Base-by-base conservation (phyloP, 2,888 invertebrate genomes). In the Seladonia tumulorum region DNA sequence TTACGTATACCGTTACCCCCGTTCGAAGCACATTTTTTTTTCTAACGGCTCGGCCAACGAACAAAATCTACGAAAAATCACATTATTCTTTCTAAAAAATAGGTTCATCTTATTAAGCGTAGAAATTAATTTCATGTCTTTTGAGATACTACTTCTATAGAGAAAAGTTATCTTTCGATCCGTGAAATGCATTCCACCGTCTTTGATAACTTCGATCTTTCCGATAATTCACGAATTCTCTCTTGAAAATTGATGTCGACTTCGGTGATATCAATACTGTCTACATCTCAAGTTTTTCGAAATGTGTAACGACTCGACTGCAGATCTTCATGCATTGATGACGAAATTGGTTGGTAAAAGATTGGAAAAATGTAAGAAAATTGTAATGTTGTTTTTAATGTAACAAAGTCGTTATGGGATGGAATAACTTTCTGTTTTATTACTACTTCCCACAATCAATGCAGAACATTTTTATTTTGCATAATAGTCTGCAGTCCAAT, bases 1-100 rank as follows among this genome's bases (percentile, higher is more conserved):
- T 81, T 82, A 84, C 88, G 73, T 74, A 78, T 70, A 39, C 81
- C 78, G 81, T 85, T 87, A 70, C 68, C 83, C 73, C 53, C 81
- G 25, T 78, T 81, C 82, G 47, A 70, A 70, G 42, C 68, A 25
- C 73, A 78, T 35, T 29, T 39, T 47, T 47, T 60, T 45, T 53
- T 68, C 8, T 57, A 49, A 7, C 29, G n/a, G n/a, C 39, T 14
- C 12, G 10, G 22, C n/a, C n/a, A 4, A 42, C 12, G 42, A 70
- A 70, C 42, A 70, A 70, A 22, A 39, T 14, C 39, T 12, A 42
- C 0, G 22, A 42, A 1, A n/a, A 42, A 70, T 12, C 22, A n/a
- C n/a, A 5, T 1, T 70, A 7, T 25, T 16, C 5, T 63, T 29
- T 29, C 7, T 16, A 16, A 16, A 7, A 29, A 25, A 63, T 18